Base-by-base conservation (phyloP, 1,140 invertebrate genomes). In the Vanessa atalanta region DNA sequence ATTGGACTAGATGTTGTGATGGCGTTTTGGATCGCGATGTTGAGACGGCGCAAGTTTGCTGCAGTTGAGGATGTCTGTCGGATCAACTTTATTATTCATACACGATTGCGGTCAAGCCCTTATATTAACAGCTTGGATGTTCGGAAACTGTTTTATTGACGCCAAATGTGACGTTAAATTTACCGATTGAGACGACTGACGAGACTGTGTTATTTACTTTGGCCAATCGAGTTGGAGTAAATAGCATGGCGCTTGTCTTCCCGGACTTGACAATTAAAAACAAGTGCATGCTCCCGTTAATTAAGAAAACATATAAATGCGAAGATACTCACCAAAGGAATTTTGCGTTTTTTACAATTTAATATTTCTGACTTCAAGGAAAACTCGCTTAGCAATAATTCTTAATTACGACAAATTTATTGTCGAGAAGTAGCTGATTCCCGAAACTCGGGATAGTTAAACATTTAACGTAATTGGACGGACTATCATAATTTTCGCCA, bases 401-500 rank as follows among this genome's bases (percentile, higher is more conserved):
- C n/a, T n/a, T n/a, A n/a, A 23, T 57, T 57, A 61, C 57, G 57
- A 61, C 14, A 14, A 13, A 43, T 31, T 31, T 31, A 20, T 20
- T 20, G 20, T 20, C 20, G 20, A 20, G 20, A 20, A 20, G 20
- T 20, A 20, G 20, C 20, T 20, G 20, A 20, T 20, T 20, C 20
- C 20, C 20, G 20, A 20, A 20, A 20, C 20, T 20, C 0, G 20
- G 20, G 26, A 31, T 31, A 3, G 26, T 31, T 1, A 31, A 31
- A 6, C 37, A 43, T 43, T 43, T 43, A 43, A 61, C 57, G 0
- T 31, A 15, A 61, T 16, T 57, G 53, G 20, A 12, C 53, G 57
- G 23, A 70, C 57, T 55, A 70, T 57, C 47, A 61, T 37, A 70
- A 69, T 63, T 70, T 70, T 70, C 57, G 68, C 67, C 16, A 60